Conservation (phyloP, 2,797 vertebrate species). For the Centropyge bicolor region DNA sequence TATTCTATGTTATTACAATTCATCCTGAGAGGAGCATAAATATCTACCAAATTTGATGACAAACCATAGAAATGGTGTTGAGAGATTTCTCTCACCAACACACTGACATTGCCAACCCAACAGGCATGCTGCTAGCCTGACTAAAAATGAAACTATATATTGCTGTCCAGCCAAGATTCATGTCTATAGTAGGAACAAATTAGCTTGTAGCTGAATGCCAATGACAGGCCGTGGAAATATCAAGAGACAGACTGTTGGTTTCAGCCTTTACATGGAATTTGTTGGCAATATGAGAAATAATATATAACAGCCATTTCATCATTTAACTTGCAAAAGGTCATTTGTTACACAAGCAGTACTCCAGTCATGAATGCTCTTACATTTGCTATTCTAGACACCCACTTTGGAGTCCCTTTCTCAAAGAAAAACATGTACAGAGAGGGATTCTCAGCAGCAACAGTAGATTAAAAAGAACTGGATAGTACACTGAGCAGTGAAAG, state of each 20-base stretch:
- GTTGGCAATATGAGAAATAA: neutral
- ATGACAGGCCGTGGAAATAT: neutral
- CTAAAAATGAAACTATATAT: constrained; percentile 5
- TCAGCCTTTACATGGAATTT: neutral
- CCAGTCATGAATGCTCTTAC: neutral
- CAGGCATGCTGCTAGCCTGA: neutral
- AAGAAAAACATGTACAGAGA: neutral
- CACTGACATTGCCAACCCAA: neutral
- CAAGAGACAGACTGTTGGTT: neutral
- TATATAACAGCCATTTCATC: neutral
- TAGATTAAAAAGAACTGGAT: neutral
- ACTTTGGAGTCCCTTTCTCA: neutral
- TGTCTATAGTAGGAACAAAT: neutral
- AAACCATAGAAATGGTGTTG: too few relatives aligned
- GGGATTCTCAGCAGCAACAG: neutral
- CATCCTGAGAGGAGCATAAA: neutral
- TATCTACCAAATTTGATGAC: too few relatives aligned
- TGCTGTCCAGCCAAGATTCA: neutral
- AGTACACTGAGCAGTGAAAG: constrained; percentile 5
- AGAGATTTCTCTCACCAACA: neutral
- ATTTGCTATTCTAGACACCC: constrained; percentile 3
- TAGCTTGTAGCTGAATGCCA: neutral
- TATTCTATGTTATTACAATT: too few relatives aligned
- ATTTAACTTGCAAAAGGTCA: neutral
- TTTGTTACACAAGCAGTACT: neutral